A percentile compares a stretch with the other conserved stretches of the same genome.
These are phyloP conservation scores for Coendou prehensilis DNA, from an alignment of 2,797 vertebrate genomes.

Conservation along the genomic window DNA sequence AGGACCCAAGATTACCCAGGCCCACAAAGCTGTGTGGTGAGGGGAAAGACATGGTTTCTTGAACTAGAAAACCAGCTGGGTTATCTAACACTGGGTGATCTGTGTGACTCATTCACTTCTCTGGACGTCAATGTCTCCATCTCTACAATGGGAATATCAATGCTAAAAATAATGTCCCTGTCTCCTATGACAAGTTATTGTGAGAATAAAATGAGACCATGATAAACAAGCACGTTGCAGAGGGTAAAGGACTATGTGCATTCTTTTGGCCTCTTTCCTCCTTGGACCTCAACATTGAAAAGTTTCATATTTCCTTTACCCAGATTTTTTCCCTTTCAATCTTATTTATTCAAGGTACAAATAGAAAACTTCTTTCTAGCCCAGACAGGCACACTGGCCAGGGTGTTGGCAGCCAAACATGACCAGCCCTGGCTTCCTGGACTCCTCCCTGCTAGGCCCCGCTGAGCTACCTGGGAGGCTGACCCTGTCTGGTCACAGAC, in stretches of 20 bases:
- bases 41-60: background rate
- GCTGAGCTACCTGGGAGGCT: too few species aligned
- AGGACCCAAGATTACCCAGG: background rate
- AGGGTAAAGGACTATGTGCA: background rate
- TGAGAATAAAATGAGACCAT: background rate
- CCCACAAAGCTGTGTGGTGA: background rate
- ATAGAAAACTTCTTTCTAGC: background rate
- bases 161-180: background rate
- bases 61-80: background rate
- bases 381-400: background rate
- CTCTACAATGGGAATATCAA: background rate
- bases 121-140: background rate
- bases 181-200: background rate
- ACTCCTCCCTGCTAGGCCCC: background rate
- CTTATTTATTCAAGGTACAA: background rate
- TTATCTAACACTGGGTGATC: background rate
- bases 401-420: background rate
- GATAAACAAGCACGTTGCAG: background rate
- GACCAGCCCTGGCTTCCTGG: background rate
- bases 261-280: background rate
- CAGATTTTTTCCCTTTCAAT: background rate
- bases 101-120: background rate
- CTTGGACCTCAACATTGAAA: background rate
- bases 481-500: background rate
- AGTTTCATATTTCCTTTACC: background rate